A percentile compares a stretch with the other conserved stretches of the same genome.
Evolutionary conservation across 2,113 vertebrate species (phyloP).

Genomic region (Tachycineta bicolor): DNA sequence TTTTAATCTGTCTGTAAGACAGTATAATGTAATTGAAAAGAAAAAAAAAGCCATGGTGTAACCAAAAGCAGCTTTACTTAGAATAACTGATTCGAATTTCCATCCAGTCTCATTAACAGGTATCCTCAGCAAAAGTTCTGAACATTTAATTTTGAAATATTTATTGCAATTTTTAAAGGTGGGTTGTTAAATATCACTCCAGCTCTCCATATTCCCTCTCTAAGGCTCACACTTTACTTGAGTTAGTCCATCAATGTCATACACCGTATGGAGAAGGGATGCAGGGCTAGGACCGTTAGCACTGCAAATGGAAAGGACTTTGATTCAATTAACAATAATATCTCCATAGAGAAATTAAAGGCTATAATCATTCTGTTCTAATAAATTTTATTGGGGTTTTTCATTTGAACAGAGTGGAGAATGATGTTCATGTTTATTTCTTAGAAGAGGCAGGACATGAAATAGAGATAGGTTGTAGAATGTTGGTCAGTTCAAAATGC

Average conservation of each 20-base stretch:
- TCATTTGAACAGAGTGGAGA: neutral
- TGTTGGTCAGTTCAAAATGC: neutral
- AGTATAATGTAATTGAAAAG: neutral
- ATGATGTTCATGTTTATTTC: neutral
- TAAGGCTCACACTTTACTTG: slow-evolving; percentile 71
- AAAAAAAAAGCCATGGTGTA: slow-evolving; percentile 22
- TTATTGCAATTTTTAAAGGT: slow-evolving; percentile 71
- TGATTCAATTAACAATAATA: slow-evolving; percentile 74
- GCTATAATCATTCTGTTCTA: slow-evolving; percentile 34
- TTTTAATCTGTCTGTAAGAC: slow-evolving; percentile 22
- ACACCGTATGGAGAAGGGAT: slow-evolving; percentile 62
- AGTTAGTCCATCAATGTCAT: slow-evolving; percentile 77
- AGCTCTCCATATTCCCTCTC: slow-evolving; percentile 66
- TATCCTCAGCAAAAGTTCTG: slow-evolving; percentile 66
- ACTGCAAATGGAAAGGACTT: slow-evolving; percentile 38
- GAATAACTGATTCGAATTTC: slow-evolving; percentile 56
- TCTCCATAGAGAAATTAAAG: slow-evolving; percentile 56
- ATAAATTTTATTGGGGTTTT: slow-evolving; percentile 29
- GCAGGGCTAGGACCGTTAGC: slow-evolving; percentile 40
- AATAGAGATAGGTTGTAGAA: neutral
- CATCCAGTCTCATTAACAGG: slow-evolving; percentile 20
- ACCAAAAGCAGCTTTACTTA: slow-evolving; percentile 42
- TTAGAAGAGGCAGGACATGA: neutral
- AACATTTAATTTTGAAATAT: slow-evolving; percentile 68
- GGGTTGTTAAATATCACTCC: slow-evolving; percentile 65